Conservation (phyloP, 2,113 vertebrate genomes). For the Pseudonaja textilis region DNA sequence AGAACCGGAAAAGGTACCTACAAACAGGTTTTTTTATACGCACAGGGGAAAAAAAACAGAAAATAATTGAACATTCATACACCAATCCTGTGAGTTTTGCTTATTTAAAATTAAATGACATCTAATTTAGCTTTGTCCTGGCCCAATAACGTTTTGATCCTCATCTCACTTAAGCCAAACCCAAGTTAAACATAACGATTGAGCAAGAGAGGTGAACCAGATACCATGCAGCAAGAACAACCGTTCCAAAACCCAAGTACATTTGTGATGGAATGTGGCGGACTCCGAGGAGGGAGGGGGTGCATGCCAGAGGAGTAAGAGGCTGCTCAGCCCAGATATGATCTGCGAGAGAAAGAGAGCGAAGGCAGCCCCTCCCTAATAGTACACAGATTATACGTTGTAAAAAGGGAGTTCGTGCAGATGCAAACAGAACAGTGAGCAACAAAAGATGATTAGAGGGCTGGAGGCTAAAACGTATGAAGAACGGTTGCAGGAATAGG, state of each 20-base stretch:
- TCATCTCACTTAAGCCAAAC: background rate
- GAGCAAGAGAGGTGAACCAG: background rate
- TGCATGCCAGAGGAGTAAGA: background rate
- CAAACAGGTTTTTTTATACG: background rate
- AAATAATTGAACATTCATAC: background rate
- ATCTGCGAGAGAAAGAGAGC: too few species aligned
- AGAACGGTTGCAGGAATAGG: background rate
- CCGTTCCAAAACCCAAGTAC: background rate
- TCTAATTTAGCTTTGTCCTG: background rate
- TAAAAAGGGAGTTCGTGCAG: background rate
- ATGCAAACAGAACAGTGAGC: background rate
- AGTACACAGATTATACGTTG: background rate
- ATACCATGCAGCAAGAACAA: background rate
- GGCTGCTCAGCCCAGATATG: background rate
- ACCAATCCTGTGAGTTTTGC: background rate
- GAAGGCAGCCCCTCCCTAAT: background rate
- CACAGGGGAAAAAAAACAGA: background rate
- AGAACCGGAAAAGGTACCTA: background rate
- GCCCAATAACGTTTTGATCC: background rate
- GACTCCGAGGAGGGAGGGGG: too few species aligned
- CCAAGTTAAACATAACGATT: background rate
- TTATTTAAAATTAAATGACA: background rate
- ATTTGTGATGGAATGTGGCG: background rate
- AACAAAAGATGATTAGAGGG: background rate
- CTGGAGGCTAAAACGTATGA: background rate